Evolutionary conservation across 1,140 invertebrate genomes (phyloP), one percentile per base, ranked within the genome.

Genomic region (Artemia franciscana): DNA sequence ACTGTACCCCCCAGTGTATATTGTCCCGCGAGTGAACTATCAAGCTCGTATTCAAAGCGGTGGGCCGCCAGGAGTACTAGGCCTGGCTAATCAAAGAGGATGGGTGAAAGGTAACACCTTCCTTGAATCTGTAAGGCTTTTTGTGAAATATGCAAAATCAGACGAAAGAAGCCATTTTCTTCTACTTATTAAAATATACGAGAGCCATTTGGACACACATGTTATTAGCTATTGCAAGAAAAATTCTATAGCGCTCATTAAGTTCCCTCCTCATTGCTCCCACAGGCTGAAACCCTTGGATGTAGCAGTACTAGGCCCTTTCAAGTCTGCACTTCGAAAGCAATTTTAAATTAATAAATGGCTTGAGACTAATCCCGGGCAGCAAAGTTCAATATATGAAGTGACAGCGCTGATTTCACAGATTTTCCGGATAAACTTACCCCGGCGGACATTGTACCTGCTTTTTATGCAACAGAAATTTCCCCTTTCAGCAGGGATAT

Each of bases 181-280:
- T 5, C 24, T 64, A n/a, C 24, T 62, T 4, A 27, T 64, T 12
- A 59, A 69, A 24, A 25, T 66, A 58, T 30, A 69, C 65, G 26
- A 62, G 60, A n/a, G 67, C 63, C 51, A 69, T 65, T 27, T 69
- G 66, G 15, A 62, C 60, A 2, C 62, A 62, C 24, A 68, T 60
- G n/a, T 58, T 58, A 58, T 66, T 27, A 9, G 61, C 63, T 28
- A 60, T 63, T 61, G 30, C 58, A 67, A 57, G 81, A 64, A 86
- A 88, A 73, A 79, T 85, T 66, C 88, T 73, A 75, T 68, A 61
- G 57, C 67, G 39, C 51, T 68, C 5, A 2, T 71, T 26, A 69
- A 65, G 5, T 67, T 71, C 21, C 70, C 71, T 18, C 67, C 71
- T 24, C 70, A 71, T 61, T 65, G 65, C 26, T 67, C 65, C 0